phyloP scores from a whole-genome alignment of 2,888 invertebrate genomes.

The Megamerina dolium region DNA sequence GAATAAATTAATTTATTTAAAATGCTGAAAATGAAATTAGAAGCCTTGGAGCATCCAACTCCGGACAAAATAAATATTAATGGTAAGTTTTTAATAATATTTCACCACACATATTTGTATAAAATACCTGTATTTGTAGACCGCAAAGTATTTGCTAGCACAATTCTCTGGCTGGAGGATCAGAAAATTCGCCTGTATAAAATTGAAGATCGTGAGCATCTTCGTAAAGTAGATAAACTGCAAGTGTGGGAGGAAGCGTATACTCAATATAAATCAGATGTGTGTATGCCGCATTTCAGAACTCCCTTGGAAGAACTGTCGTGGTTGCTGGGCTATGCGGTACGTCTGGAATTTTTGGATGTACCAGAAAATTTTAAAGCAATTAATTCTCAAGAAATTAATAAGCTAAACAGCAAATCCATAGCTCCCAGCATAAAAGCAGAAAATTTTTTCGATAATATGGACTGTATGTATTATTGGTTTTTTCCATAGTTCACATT shows the following conservation, averaged over 20 bases:
- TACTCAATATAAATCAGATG: constrained; percentile 65
- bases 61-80: constrained; percentile 64
- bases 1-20: too few species aligned
- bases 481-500: background rate
- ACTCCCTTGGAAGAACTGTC: constrained; percentile 66
- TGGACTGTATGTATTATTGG: constrained; percentile 66
- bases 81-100: constrained; percentile 52
- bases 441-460: constrained; percentile 75
- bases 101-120: background rate
- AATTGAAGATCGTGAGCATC: constrained; percentile 68
- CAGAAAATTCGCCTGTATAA: constrained; percentile 85
- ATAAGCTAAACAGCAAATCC: constrained; percentile 54
- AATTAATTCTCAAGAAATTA: constrained; percentile 57
- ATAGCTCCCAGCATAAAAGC: constrained; percentile 68
- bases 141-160: constrained; percentile 68
- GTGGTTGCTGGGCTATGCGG: constrained; percentile 80
- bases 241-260: constrained; percentile 67
- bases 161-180: constrained; percentile 87
- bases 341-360: constrained; percentile 76
- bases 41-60: constrained; percentile 71
- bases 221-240: constrained; percentile 63
- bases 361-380: constrained; percentile 65
- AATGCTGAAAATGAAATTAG: constrained; percentile 73
- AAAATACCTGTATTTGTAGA: constrained; percentile 54
- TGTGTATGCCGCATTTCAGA: constrained; percentile 65